Percentiles rank a stretch among this genome's conserved stretches.
These are phyloP conservation scores for Arrhopalites spinosus DNA, from an alignment of 2,888 invertebrate genomes.

Conservation along the genomic window DNA sequence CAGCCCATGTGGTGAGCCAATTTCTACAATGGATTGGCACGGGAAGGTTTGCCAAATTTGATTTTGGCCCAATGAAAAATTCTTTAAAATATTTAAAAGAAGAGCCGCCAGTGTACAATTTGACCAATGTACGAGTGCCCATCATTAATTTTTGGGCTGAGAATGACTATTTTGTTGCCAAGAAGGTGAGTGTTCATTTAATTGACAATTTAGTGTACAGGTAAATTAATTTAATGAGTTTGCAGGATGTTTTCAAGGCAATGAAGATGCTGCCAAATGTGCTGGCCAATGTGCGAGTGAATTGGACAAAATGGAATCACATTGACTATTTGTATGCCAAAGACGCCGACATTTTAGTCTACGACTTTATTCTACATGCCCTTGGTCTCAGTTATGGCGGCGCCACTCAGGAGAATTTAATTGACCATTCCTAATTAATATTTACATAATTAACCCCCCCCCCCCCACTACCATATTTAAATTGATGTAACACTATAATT, in stretches of 20 bases:
- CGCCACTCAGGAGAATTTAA: too few relatives aligned
- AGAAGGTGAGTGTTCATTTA: constrained; percentile 1
- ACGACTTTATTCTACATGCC: not conserved
- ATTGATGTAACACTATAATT: too few relatives aligned
- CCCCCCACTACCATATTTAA: too few relatives aligned
- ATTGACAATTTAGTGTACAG: not conserved
- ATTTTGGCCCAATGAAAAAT: not conserved
- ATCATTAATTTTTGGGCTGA: constrained; percentile 7
- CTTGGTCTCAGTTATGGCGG: not conserved
- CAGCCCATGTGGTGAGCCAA: constrained; percentile 1
- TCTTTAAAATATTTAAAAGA: not conserved
- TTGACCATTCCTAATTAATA: too few relatives aligned
- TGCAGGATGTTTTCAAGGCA: not conserved
- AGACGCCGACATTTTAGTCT: constrained; percentile 9
- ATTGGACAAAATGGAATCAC: not conserved
- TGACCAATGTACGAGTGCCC: not conserved
- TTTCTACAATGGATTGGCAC: constrained; percentile 18
- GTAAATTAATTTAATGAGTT: not conserved
- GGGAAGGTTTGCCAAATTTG: not conserved
- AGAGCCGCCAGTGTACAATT: constrained; percentile 1
- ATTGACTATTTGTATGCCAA: constrained; percentile 2
- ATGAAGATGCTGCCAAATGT: not conserved
- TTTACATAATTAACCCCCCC: too few relatives aligned
- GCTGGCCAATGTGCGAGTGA: not conserved
- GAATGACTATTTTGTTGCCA: constrained; percentile 6